A percentile compares a stretch with the other conserved stretches of the same genome.
These are phyloP conservation scores for Arion vulgaris DNA, from an alignment of 1,140 invertebrate genomes.

Conservation along the genomic window DNA sequence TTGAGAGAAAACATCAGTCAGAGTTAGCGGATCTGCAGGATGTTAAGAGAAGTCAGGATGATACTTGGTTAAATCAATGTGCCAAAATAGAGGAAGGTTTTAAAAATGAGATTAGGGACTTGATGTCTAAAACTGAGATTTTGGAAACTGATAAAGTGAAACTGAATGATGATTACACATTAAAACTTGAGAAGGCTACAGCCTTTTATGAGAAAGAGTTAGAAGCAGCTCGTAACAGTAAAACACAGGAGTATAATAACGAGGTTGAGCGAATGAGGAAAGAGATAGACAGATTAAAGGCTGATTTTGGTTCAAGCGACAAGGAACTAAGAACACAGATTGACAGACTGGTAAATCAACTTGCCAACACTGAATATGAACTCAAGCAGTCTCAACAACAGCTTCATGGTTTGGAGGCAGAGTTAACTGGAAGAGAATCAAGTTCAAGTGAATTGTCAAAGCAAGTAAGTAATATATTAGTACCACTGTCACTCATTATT, in stretches of 20 bases:
- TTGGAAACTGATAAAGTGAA: conserved; percentile 58
- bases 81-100: conserved; percentile 61
- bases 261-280: conserved; percentile 50
- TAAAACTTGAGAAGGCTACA: conserved; percentile 67
- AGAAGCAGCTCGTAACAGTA: conserved; percentile 57
- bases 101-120: conserved; percentile 54
- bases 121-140: conserved; percentile 54
- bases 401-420: conserved; percentile 47
- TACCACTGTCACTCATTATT: background rate
- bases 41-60: conserved; percentile 53
- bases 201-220: conserved; percentile 72
- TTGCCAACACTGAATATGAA: conserved; percentile 65
- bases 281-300: conserved; percentile 64
- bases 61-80: conserved; percentile 59
- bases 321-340: conserved; percentile 65
- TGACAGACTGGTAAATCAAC: conserved; percentile 60
- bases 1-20: conserved; percentile 56
- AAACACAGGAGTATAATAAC: conserved; percentile 53
- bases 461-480: conserved; percentile 51
- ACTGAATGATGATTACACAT: conserved; percentile 66
- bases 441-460: conserved; percentile 48
- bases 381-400: conserved; percentile 58
- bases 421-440: conserved; percentile 54
- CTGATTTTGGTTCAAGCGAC: conserved; percentile 61
- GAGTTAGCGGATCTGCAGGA: conserved; percentile 63